phyloP scores from a whole-genome alignment of 2,888 invertebrate species.

The Ophion costatus region DNA sequence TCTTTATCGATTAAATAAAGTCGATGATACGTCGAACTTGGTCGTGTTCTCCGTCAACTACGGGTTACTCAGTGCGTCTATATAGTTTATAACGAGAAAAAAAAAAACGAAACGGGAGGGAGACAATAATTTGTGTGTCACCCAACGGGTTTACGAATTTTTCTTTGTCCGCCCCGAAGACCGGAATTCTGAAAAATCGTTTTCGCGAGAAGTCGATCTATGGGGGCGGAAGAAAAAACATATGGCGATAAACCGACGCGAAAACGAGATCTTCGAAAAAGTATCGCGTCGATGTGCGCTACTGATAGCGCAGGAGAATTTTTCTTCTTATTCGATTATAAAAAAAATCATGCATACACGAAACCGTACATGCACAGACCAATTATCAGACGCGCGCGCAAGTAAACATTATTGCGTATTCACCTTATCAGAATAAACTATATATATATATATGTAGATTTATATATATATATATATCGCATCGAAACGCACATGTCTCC shows the following conservation, averaged over 20 bases:
- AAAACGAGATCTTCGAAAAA: conserved; percentile 35
- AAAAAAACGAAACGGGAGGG: neutral
- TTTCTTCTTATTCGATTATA: conserved; percentile 54
- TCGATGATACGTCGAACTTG: conserved; percentile 22
- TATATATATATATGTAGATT: neutral
- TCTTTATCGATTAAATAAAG: conserved; percentile 3
- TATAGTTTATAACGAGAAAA: conserved; percentile 7
- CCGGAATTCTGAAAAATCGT: neutral
- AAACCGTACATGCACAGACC: conserved; percentile 34
- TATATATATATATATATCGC: conserved; percentile 56
- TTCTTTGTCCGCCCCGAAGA: conserved; percentile 2
- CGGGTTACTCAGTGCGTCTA: conserved; percentile 14
- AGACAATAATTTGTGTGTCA: neutral
- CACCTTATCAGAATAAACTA: conserved; percentile 52
- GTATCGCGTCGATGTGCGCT: conserved; percentile 68
- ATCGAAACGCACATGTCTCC: conserved; percentile 34
- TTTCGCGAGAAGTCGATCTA: neutral
- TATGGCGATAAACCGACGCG: conserved; percentile 30
- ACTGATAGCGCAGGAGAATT: conserved; percentile 68
- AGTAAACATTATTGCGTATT: conserved; percentile 60
- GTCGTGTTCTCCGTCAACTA: conserved; percentile 13
- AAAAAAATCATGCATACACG: conserved; percentile 53
- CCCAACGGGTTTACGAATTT: neutral
- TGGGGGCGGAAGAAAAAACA: neutral
- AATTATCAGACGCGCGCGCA: conserved; percentile 18